phyloP scores from a whole-genome alignment of 2,888 invertebrate species.

The Neoscelio sp. region DNA sequence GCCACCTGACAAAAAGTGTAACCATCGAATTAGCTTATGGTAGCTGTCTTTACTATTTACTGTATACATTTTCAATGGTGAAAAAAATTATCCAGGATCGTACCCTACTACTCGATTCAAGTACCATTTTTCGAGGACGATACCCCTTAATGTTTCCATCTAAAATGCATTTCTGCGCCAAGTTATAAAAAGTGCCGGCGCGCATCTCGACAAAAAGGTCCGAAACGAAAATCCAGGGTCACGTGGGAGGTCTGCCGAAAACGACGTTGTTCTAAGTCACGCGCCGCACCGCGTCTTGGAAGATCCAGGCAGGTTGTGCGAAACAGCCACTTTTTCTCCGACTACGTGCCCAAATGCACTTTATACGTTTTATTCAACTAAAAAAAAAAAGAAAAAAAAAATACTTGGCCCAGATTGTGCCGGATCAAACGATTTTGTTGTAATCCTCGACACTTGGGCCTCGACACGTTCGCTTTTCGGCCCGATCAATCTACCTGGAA shows the following conservation, averaged over 20 bases:
- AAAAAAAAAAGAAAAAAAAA: too few species aligned
- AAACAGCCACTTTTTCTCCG: conserved; percentile 47
- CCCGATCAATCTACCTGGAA: conserved; percentile 1
- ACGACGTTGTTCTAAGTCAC: conserved; percentile 59
- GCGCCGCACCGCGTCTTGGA: conserved; percentile 51
- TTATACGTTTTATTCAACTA: conserved; percentile 31
- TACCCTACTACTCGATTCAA: neutral
- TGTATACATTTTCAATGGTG: too few species aligned
- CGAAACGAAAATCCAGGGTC: conserved; percentile 51
- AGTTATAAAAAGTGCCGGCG: conserved; percentile 39
- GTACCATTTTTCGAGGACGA: conserved; percentile 29
- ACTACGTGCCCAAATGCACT: conserved; percentile 49
- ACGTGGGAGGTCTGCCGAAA: conserved; percentile 62
- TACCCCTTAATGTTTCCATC: too few species aligned
- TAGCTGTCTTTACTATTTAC: too few species aligned
- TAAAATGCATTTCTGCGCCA: conserved; percentile 30
- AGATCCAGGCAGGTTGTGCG: conserved; percentile 46
- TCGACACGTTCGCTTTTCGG: conserved; percentile 37
- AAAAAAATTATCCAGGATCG: too few species aligned
- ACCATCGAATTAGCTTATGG: too few species aligned
- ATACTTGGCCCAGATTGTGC: too few species aligned
- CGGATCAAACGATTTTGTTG: neutral
- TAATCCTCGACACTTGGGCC: conserved; percentile 42
- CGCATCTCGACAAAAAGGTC: conserved; percentile 38
- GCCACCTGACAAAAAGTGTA: too few species aligned